Evolutionary conservation across 2,797 vertebrate genomes (phyloP), one percentile per base, ranked within the genome.

Genomic region (Echiichthys vipera): DNA sequence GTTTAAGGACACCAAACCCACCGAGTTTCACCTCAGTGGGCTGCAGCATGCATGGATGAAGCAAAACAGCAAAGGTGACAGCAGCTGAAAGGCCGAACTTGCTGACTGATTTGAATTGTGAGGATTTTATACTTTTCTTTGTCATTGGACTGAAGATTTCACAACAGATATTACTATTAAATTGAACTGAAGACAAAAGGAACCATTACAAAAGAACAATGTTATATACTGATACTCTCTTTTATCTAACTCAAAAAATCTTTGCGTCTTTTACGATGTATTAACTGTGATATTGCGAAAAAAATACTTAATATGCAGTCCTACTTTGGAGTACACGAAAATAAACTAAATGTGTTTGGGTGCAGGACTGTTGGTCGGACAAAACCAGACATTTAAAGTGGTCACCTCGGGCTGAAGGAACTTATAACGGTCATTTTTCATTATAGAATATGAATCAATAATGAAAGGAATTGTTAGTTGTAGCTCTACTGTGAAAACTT

Each of bases 1-100:
- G 84, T 82, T 66, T 74, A 74, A 71, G 46, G 71, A 42, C 68
- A 36, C 25, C 50, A 6, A 22, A 40, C 59, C 5, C 40, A 7
- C 65, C 57, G 32, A 5, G 62, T 53, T 42, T 59, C 57, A 61
- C 65, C 61, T 75, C 39, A 42, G 4, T 0, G 13, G 20, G 49
- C 39, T 24, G 50, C 37, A 39, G 36, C 32, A 1, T 18, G 32
- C 27, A 20, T 3, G 14, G 29, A 3, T 3, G 22, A 32, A 14
- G 12, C 20, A 50, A n/a, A 6, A 34, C 39, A 58, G 15, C 9
- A n/a, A 14, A 42, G 24, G 24, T 3, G 39, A 43, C 55, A 29
- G 53, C 18, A 43, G 34, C 39, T 39, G 0, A 58, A 51, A 55
- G 18, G 1, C 12, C 22, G 0, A 46, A 18, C 4, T n/a, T 29